Evolutionary conservation across 2,797 vertebrate genomes (phyloP), one percentile per base, ranked within the genome.

Genomic region (Ataeniobius toweri): DNA sequence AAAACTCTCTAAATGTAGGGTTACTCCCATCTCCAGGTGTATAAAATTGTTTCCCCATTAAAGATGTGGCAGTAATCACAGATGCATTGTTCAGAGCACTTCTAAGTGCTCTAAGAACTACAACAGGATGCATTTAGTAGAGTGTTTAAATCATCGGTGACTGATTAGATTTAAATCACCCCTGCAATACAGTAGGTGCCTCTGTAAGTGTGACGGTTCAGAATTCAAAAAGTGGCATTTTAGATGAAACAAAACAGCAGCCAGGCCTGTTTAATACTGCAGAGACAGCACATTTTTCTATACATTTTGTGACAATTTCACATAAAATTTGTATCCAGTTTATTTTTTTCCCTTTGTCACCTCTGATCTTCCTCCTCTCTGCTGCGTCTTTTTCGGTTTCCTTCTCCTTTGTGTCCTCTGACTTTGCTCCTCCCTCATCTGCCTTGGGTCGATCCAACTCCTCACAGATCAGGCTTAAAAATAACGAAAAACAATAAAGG

Each of bases 391-490:
- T 88, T 26, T 93, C 86, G 0, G 93, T 94, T 63, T 96, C 95
- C 75, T 90, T 95, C 53, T 94, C 95, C 41, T 89, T 92, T 26
- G 7, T 1, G 7, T 92, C 87, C 18, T 84, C 86, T 0, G 80
- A 71, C 2, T 95, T 93, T 0, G 95, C 95, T 20, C 93, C 91
- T 3, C 91, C 92, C 36, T 95, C 89, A 0, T 75, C 89, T 13
- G 71, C 55, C 53, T 24, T 94, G 77, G 58, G 86, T n/a, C 81
- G 91, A 84, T 98, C 97, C 89, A 99, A 88, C 91, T 99, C 98
- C 3, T 92, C 95, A 87, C 97, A 99, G 83, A 98, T 95, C 50
- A 89, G 24, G 86, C 96, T 96, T 69, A 9, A 46, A n/a, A 74
- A 75, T 56, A 0, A 50, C 2, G 71, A 79, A 73, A 22, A 71